Evolutionary conservation across 2,113 vertebrate genomes (phyloP).

Genomic region (Neoarius graeffei): DNA sequence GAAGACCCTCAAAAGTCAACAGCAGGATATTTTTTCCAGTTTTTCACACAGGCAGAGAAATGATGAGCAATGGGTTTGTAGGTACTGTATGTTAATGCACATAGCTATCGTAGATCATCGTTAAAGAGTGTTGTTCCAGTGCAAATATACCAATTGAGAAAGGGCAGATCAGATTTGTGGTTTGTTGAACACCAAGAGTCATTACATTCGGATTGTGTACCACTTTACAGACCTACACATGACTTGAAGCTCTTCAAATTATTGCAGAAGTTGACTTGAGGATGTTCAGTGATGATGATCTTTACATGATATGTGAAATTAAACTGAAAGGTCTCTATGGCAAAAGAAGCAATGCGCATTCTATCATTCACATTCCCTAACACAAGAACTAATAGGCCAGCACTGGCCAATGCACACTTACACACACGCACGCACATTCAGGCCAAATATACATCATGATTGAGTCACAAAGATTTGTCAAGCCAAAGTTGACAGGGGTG

Average conservation of each 20-base stretch:
- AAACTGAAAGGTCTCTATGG: constrained; percentile 12
- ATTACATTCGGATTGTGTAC: constrained; percentile 14
- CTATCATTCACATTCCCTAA: constrained; percentile 24
- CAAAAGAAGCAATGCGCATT: constrained; percentile 12
- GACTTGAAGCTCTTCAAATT: constrained; percentile 10
- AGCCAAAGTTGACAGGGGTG: neutral
- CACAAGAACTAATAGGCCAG: neutral
- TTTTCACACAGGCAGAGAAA: constrained; percentile 11
- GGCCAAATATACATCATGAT: neutral
- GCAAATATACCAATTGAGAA: constrained; percentile 54
- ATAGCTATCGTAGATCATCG: constrained; percentile 33
- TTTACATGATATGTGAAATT: constrained; percentile 12
- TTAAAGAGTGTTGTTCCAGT: constrained; percentile 42
- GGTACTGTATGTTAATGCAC: constrained; percentile 40
- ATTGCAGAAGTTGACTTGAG: neutral
- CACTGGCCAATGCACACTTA: neutral
- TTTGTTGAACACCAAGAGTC: constrained; percentile 29
- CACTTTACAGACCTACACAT: constrained; percentile 38
- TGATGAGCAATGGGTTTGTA: constrained; percentile 12
- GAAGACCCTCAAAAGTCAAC: constrained; percentile 19
- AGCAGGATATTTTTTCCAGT: neutral
- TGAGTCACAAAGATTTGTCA: neutral
- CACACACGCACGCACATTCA: neutral
- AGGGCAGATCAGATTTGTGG: constrained; percentile 49
- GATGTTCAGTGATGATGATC: constrained; percentile 1